phyloP scores from a whole-genome alignment of 2,888 invertebrate genomes.

The Drosophila multiciliata region DNA sequence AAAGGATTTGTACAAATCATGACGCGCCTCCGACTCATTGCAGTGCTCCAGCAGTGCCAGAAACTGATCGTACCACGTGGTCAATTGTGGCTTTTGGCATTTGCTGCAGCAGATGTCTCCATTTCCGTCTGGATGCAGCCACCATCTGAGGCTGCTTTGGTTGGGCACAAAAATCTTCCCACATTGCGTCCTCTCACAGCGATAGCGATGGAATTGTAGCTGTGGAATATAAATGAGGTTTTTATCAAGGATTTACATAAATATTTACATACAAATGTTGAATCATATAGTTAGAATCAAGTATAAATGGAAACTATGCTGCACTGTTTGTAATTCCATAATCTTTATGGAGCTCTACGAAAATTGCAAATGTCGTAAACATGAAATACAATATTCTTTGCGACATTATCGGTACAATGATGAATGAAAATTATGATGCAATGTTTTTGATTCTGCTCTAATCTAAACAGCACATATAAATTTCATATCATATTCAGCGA shows the following conservation, averaged over 20 bases:
- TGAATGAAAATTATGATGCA: not conserved
- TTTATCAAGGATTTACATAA: not conserved
- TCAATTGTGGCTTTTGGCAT: constrained; percentile 56
- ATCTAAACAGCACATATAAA: not conserved
- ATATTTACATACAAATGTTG: not conserved
- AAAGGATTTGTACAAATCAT: constrained; percentile 51
- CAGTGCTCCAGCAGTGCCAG: constrained; percentile 24
- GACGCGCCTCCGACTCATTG: constrained; percentile 20
- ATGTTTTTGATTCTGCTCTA: not conserved
- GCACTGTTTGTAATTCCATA: not conserved
- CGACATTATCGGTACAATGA: not conserved
- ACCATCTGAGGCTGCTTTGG: constrained; percentile 59
- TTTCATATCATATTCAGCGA: no score
- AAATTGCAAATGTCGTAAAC: no score
- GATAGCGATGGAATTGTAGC: constrained; percentile 72
- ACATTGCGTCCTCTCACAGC: constrained; percentile 70
- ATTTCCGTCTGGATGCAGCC: constrained; percentile 33
- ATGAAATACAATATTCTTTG: no score
- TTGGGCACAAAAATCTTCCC: constrained; percentile 53
- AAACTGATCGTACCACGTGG: constrained; percentile 49
- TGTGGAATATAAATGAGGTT: constrained; percentile 16
- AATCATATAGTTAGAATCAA: not conserved
- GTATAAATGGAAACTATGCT: not conserved
- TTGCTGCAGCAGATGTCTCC: constrained; percentile 48
- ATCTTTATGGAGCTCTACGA: not conserved